phyloP scores from a whole-genome alignment of 2,888 invertebrate genomes.

The Rutpela maculata region DNA sequence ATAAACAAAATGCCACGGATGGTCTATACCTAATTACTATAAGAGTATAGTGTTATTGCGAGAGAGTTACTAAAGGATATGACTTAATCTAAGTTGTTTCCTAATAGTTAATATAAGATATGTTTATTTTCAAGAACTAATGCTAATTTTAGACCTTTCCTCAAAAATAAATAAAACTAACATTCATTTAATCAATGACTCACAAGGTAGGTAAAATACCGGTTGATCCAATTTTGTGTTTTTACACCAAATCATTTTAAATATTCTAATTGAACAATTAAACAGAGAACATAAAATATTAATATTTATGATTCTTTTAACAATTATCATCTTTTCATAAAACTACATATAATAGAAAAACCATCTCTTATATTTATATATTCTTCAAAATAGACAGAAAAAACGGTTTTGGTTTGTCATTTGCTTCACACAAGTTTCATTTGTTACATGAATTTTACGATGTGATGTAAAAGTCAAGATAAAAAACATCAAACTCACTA shows the following conservation, averaged over 20 bases:
- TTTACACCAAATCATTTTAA: neutral
- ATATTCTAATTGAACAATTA: neutral
- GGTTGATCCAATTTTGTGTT: neutral
- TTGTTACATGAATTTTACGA: no score
- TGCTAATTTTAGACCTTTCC: neutral
- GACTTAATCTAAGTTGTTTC: neutral
- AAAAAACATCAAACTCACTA: no score
- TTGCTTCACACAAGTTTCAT: no score
- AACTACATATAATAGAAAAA: no score
- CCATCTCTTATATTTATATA: no score
- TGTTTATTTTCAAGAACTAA: neutral
- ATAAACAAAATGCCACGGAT: conserved; percentile 7
- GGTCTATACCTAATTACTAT: neutral
- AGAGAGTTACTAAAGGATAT: neutral
- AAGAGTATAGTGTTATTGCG: conserved; percentile 1
- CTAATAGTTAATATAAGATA: neutral
- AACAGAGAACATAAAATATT: neutral
- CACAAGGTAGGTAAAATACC: neutral
- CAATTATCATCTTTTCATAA: no score
- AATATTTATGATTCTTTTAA: no score
- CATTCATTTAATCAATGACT: neutral
- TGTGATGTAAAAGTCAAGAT: no score
- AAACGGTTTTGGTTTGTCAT: no score
- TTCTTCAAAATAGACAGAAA: no score
- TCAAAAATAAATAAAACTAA: neutral